Base-by-base conservation (phyloP, 2,113 vertebrate genomes). In the Paradoxurus hermaphroditus region DNA sequence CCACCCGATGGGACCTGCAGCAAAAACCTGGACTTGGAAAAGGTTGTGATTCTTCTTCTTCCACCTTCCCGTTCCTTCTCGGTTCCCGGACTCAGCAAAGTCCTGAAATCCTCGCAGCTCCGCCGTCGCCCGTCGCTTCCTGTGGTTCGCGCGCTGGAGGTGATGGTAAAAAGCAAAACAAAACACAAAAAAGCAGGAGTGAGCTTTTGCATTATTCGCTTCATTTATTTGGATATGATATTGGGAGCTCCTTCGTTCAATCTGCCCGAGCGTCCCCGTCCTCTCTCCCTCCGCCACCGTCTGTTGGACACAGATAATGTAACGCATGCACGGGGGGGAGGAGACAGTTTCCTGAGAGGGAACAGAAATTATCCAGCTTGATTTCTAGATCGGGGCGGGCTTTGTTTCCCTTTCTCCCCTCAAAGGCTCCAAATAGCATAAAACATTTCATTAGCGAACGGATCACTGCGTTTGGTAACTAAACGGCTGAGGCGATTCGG, bases 271-370 rank as follows among this genome's bases (percentile, higher is more conserved):
- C 15, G 87, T 81, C 95, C 95, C 95, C 97, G 95, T 96, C 96
- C 34, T 92, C 90, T 94, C 0, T 68, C 70, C 91, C 93, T 56
- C 73, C 59, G 93, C 96, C 88, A 21, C 0, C 29, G n/a, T 93
- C 98, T 98, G 98, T n/a, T 97, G 97, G 93, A 3, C 0, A 12
- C 97, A 97, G 98, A 99, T 98, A 98, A 97, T 86, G n/a, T 3
- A 56, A 51, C 16, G n/a, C 44, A 51, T 14, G n/a, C 44, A 70
- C 4, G 11, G 53, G 44, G 29, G n/a, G 21, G 0, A 21, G 31
- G 9, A 27, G n/a, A 29, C 63, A 4, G 65, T 94, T 96, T 88
- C 68, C 86, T 93, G 49, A 31, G 51, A 95, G 39, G 23, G 62
- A 77, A 29, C 44, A 27, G 79, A 83, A 91, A 83, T 90, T 79